Percentiles rank a stretch among this genome's conserved stretches.
Conservation (phyloP, 2,113 vertebrate genomes). For the Apaloderma vittatum region DNA sequence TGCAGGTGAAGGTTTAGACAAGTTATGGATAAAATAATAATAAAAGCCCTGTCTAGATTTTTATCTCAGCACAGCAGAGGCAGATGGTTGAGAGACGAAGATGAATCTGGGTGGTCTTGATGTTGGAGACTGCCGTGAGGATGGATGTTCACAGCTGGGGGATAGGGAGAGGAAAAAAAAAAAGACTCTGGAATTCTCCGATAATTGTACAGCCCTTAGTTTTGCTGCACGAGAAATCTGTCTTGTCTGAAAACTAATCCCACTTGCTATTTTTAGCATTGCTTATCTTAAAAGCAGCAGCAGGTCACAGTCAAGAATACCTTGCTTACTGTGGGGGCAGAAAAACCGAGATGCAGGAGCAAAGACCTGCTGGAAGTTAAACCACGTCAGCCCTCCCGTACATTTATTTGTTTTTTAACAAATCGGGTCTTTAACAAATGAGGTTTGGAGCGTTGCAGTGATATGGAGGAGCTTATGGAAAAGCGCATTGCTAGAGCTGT, state of each 20-base stretch:
- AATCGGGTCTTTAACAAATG: neutral
- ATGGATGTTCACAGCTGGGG: slow-evolving; percentile 22
- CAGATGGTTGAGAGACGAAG: slow-evolving; percentile 27
- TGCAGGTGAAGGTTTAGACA: slow-evolving; percentile 75
- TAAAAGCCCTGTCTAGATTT: slow-evolving; percentile 69
- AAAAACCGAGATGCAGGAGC: neutral
- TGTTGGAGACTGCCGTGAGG: neutral
- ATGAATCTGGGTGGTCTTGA: slow-evolving; percentile 49
- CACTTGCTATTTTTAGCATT: neutral
- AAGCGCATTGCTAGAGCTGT: neutral
- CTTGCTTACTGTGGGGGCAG: neutral
- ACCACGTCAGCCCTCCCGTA: neutral
- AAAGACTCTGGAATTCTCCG: neutral
- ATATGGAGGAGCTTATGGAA: neutral
- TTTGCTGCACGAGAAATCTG: neutral
- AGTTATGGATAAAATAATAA: slow-evolving; percentile 66
- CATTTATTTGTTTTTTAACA: slow-evolving; percentile 13
- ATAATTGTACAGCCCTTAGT: neutral
- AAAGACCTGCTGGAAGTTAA: neutral
- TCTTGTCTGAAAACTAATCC: neutral
- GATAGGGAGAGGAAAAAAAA: neutral
- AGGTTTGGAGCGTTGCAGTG: neutral
- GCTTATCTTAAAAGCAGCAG: slow-evolving; percentile 34
- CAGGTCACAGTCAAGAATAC: neutral
- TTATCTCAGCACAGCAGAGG: slow-evolving; percentile 52